These are phyloP conservation scores for Umimayanthus kanabou DNA, from an alignment of 92 coral and sea anemone genomes.

Conservation along the genomic window DNA sequence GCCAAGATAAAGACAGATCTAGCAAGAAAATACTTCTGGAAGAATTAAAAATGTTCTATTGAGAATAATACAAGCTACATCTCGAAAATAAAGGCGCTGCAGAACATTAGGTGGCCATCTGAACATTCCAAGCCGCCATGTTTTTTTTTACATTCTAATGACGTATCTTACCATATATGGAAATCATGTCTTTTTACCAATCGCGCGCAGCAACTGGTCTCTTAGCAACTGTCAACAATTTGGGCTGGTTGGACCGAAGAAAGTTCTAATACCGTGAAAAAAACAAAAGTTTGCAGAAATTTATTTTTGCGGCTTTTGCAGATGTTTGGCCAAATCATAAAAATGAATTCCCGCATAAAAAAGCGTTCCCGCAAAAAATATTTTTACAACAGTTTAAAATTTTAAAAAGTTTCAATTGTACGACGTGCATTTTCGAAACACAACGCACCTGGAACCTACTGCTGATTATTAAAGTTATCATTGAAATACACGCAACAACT, in stretches of 20 bases:
- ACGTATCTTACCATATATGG: slow-evolving; percentile 73
- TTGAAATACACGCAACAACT: too few species aligned
- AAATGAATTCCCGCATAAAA: too few species aligned
- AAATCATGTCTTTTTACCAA: not conserved
- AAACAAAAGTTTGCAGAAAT: too few species aligned
- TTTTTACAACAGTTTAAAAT: too few species aligned
- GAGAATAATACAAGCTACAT: not conserved
- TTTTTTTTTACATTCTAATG: slow-evolving; percentile 62
- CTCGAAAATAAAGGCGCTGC: not conserved
- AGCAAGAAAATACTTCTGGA: not conserved
- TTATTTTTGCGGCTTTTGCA: too few species aligned
- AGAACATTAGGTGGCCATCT: not conserved
- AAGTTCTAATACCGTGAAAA: too few species aligned
- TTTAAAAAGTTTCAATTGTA: too few species aligned
- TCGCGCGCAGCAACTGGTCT: slow-evolving; percentile 27
- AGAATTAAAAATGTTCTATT: not conserved
- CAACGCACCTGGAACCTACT: too few species aligned
- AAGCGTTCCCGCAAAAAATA: too few species aligned
- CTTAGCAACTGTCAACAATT: slow-evolving; percentile 45
- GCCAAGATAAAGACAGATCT: not conserved
- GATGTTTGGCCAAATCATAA: too few species aligned
- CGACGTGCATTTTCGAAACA: too few species aligned
- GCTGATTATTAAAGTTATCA: too few species aligned
- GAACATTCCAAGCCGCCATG: slow-evolving; percentile 68
- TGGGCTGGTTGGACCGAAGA: not conserved